Evolutionary conservation across 2,888 invertebrate species (phyloP), one percentile per base, ranked within the genome.

Genomic region (Leuctra nigra): DNA sequence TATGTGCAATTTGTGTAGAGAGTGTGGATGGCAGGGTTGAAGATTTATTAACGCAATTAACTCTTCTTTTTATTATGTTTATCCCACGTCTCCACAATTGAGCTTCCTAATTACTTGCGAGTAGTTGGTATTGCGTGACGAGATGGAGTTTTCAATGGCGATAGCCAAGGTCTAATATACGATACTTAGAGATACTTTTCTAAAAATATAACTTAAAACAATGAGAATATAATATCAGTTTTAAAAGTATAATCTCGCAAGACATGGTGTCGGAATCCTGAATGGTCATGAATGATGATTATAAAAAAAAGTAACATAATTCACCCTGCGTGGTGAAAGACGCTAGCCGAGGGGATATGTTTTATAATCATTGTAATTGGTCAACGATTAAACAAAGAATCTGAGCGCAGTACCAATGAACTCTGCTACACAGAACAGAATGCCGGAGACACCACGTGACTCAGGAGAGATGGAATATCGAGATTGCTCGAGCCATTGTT

Each of bases 21-120:
- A 29, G 6, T 29, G 29, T 7, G 29, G 6, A 29, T 14, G 9
- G 38, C 7, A 4, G 38, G 9, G 6, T 14, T n/a, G 1, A 22
- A 16, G 44, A 44, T 44, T 44, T 44, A 44, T 44, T 23, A 44
- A 20, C 11, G 23, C 44, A 44, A 44, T 44, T 44, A 44, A 20
- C n/a, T 9, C 44, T 20, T 20, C n/a, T 41, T 54, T 54, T 16
- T 54, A 39, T 29, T 54, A 16, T 22, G 13, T 29, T 18, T 35
- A 29, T 54, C 22, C 46, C 44, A 54, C 54, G 25, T 55, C 16
- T 25, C 38, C 25, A 24, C 54, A 46, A 46, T 44, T 29, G 54
- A 57, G 58, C 58, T 52, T 36, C 55, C 58, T 58, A 55, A 55
- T 58, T 58, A 55, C 58, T 46, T 46, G 46, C 35, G 20, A 41